Base-by-base conservation (phyloP, 2,797 vertebrate species). In the Peromyscus melanophrys region DNA sequence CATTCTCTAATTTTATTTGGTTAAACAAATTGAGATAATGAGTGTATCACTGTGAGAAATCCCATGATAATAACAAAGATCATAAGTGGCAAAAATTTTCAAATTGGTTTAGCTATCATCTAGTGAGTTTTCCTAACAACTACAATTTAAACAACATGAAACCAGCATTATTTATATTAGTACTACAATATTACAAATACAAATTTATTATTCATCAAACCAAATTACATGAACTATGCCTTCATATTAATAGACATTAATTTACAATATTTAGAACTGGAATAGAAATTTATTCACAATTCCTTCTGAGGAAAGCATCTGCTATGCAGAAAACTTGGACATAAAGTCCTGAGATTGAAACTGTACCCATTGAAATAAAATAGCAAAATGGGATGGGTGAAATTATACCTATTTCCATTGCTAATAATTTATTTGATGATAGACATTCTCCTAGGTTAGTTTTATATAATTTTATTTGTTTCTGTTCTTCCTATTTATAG, bases 161-260 rank as follows among this genome's bases (percentile, higher is more conserved):
- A 75, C 5, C 76, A 34, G 1, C 40, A 34, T 25, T 89, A 12
- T 13, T 86, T 55, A 59, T 43, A 3, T 59, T 97, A 83, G 16
- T 55, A 11, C 23, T 89, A 65, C 34, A 92, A 57, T 61, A 8
- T 25, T 89, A 81, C 37, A 89, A 55, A n/a, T n/a, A 85, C 12
- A 89, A 43, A 71, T 34, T 59, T 91, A 73, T 55, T 78, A 69
- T 69, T 95, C n/a, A 83, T 92, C 69, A 63, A 78, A 87, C 21
- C 65, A 59, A 94, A 37, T n/a, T 95, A 89, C 81, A 93, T 89
- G 16, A 92, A 61, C 9, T 78, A 93, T 57, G 23, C 67, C 55
- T 95, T 13, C 40, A n/a, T 73, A 17, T 73, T 65, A 86, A 94
- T 82, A 78, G 12, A 78, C 46, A 55, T 94, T 86, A 82, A 82